A percentile compares a stretch with the other conserved stretches of the same genome.
These are phyloP conservation scores for Sebastes schlegelii DNA, from an alignment of 2,113 vertebrate genomes.

Conservation along the genomic window DNA sequence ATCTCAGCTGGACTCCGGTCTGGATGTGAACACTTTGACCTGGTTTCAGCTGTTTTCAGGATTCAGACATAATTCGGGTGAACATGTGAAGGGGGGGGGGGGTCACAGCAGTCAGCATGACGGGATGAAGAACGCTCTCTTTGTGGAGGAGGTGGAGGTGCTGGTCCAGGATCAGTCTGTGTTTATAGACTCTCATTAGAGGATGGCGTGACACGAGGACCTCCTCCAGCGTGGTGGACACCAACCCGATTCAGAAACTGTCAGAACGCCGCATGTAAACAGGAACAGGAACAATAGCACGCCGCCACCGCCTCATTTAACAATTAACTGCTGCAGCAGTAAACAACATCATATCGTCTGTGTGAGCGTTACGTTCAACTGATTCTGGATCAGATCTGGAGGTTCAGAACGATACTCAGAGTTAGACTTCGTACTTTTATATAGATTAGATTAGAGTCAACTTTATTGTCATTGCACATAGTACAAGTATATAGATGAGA, in stretches of 20 bases:
- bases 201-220: constrained; percentile 60
- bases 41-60: constrained; percentile 4
- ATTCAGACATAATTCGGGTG: constrained; percentile 12
- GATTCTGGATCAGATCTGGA: background rate
- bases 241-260: constrained; percentile 20
- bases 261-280: constrained; percentile 42
- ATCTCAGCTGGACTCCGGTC: too few relatives aligned
- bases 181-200: constrained; percentile 47
- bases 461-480: too few relatives aligned
- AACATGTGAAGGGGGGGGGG: constrained; percentile 33
- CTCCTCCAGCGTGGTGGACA: constrained; percentile 45
- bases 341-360: constrained; percentile 43
- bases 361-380: constrained; percentile 12
- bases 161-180: constrained; percentile 7
- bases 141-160: background rate
- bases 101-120: constrained; percentile 13
- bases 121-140: background rate
- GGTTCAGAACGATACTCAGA: background rate
- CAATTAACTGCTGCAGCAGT: constrained; percentile 32
- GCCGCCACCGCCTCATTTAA: constrained; percentile 45
- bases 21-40: constrained; percentile 53
- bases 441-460: too few relatives aligned
- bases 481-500: too few relatives aligned
- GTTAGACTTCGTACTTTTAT: too few relatives aligned
- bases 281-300: constrained; percentile 50